These are phyloP conservation scores for Colinus virginianus DNA, from an alignment of 2,113 vertebrate genomes.

Conservation along the genomic window DNA sequence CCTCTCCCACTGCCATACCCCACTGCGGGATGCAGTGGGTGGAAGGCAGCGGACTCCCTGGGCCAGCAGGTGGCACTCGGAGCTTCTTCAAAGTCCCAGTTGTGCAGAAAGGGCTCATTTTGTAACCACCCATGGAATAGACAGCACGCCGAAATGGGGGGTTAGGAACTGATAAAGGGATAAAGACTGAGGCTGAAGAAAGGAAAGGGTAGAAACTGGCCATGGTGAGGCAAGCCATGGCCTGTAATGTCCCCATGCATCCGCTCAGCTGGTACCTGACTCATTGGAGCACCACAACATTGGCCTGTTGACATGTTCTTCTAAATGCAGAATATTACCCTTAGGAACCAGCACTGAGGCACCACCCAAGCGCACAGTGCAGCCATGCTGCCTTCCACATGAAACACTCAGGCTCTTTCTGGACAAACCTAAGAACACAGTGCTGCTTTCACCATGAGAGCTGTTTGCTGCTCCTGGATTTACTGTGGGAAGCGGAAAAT, in stretches of 20 bases:
- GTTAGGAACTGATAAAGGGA: neutral
- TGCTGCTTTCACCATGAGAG: neutral
- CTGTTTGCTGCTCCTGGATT: slow-evolving; percentile 36
- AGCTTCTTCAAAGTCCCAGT: neutral
- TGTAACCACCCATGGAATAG: neutral
- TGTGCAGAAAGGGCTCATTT: neutral
- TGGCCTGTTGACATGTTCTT: neutral
- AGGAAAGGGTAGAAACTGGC: neutral
- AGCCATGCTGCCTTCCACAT: neutral
- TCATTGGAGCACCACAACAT: neutral
- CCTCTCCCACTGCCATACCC: neutral
- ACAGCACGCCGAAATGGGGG: neutral
- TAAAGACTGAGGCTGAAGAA: neutral
- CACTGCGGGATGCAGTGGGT: neutral
- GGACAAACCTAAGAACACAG: neutral
- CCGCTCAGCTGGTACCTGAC: neutral
- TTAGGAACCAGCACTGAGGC: neutral
- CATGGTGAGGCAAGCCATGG: neutral
- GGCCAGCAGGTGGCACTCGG: slow-evolving; percentile 68
- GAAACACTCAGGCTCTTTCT: neutral
- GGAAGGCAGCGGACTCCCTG: neutral
- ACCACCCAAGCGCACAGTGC: fast-evolving
- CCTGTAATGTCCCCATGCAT: neutral
- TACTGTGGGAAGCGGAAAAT: slow-evolving; percentile 59
- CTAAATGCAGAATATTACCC: neutral